Base-by-base conservation (phyloP, 2,797 vertebrate genomes). In the Intellagama lesueurii region DNA sequence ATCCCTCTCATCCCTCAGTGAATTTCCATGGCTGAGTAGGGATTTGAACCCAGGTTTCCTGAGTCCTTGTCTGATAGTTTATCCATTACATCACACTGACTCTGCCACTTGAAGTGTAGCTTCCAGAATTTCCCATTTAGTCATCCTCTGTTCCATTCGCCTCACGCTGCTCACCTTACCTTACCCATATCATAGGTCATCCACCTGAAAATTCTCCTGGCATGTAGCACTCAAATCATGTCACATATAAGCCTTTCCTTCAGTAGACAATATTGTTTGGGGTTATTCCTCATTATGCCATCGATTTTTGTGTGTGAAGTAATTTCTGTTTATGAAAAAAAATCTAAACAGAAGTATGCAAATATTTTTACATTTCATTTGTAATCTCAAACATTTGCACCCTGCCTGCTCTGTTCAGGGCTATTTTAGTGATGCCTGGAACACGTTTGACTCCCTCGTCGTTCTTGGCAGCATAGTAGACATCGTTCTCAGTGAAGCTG, bases 401-500 rank as follows among this genome's bases (percentile, higher is more conserved):
- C 97, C 96, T 96, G 96, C 97, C 97, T 95, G 95, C 97, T 96
- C 98, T 96, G 96, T 97, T 97, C 98, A 99, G 99, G 99, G 99
- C 96, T 99, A 99, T 98, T 99, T 99, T 97, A 98, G 98, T 96
- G 98, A 99, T 95, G 98, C 99, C 97, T 99, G 99, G 99, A 99
- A 99, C 96, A 98, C 98, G 95, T 99, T 99, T 97, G 99, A 99
- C 96, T 99, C 98, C 96, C 97, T 99, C 98, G 99, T 99, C 98
- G 99, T 99, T 98, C 99, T 99, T 97, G 99, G 99, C 98, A 99
- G 99, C 98, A 99, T 99, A 98, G 98, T 99, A 97, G 99, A 99
- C 98, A 99, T 99, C 98, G 98, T 99, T 96, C 99, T 99, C 97
- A 99, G 98, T 98, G 98, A 99, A 98, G 98, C 98, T 56, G 98